Evolutionary conservation across 2,797 vertebrate genomes (phyloP).

Genomic region (Balearica regulorum): DNA sequence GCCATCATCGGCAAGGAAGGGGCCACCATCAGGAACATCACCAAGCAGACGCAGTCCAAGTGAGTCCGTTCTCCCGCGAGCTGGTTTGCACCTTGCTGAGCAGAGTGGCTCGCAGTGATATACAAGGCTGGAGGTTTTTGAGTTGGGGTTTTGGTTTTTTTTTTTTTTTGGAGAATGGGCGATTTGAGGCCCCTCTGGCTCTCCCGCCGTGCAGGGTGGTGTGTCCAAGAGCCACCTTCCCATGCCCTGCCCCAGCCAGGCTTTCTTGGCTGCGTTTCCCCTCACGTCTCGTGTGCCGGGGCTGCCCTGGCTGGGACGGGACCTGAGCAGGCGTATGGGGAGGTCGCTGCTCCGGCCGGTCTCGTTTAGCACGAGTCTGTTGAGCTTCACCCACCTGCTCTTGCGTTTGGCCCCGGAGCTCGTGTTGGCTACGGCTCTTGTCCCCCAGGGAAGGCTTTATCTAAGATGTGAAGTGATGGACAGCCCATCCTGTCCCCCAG

Average conservation of each 20-base stretch:
- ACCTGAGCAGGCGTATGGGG: rapidly evolving
- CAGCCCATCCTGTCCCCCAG: background rate
- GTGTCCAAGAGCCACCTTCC: background rate
- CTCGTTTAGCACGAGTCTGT: rapidly evolving
- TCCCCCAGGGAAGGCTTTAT: background rate
- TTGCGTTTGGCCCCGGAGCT: background rate
- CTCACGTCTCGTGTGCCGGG: rapidly evolving
- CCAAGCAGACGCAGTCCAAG: slow-evolving; percentile 97
- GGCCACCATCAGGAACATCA: slow-evolving; percentile 94
- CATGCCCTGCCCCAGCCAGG: background rate
- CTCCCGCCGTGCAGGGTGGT: rapidly evolving
- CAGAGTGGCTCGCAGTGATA: background rate
- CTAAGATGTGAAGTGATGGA: background rate
- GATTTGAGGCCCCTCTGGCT: rapidly evolving
- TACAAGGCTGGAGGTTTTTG: background rate
- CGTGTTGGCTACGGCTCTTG: background rate
- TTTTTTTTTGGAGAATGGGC: background rate
- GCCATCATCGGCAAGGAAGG: slow-evolving; percentile 97
- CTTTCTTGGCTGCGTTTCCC: background rate
- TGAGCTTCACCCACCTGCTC: background rate
- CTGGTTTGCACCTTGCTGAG: rapidly evolving
- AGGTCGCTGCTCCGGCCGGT: rapidly evolving
- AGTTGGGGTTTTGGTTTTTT: no score
- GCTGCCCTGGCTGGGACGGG: background rate
- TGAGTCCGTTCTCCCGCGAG: slow-evolving; percentile 59